Evolutionary conservation across 2,888 invertebrate species (phyloP).

Genomic region (Leptinotarsa juncta): DNA sequence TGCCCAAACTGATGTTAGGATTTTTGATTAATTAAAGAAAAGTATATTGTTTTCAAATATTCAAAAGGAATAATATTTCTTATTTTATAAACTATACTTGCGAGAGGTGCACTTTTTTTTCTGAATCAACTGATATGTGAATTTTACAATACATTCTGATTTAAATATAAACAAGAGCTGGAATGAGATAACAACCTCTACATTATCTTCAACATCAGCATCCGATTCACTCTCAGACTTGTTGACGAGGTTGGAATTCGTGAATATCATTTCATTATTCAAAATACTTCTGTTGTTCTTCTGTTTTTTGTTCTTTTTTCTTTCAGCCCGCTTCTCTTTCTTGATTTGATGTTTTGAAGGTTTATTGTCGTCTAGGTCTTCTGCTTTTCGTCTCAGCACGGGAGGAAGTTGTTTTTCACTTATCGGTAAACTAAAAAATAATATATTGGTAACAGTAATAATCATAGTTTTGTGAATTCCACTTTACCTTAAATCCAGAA

Average conservation of each 20-base stretch:
- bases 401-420: constrained; percentile 81
- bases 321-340: constrained; percentile 72
- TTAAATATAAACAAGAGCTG: too few species aligned
- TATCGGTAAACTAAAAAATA: constrained; percentile 81
- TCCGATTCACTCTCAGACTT: constrained; percentile 79
- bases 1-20: too few species aligned
- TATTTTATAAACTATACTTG: too few species aligned
- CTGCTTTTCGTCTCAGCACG: constrained; percentile 66
- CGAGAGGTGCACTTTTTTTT: too few species aligned
- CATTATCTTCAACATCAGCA: constrained; percentile 85
- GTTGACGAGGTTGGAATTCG: constrained; percentile 48
- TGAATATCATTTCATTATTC: constrained; percentile 12
- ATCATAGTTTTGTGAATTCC: not conserved
- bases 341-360: constrained; percentile 76
- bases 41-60: too few species aligned
- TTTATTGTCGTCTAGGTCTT: constrained; percentile 67
- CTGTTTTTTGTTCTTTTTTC: constrained; percentile 70
- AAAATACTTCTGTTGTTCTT: constrained; percentile 55
- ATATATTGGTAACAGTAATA: not conserved
- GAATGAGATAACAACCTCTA: constrained; percentile 65
- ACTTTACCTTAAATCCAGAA: constrained; percentile 80
- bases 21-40: too few species aligned
- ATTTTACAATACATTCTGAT: too few species aligned
- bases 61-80: too few species aligned
- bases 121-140: too few species aligned